Conservation (phyloP, 2,888 invertebrate species). For the Hyles lineata region DNA sequence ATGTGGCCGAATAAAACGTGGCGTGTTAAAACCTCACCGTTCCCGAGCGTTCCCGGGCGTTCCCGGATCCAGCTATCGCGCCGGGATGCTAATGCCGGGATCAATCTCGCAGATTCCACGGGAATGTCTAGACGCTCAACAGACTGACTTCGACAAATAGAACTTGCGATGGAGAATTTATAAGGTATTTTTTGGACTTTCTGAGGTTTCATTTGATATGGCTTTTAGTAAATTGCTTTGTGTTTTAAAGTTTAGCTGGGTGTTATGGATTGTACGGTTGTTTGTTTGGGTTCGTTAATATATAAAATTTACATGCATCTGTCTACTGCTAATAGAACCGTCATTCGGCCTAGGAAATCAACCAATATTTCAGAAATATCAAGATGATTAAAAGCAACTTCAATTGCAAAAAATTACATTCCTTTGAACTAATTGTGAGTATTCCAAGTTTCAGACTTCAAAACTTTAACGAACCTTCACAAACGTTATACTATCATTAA, state of each 20-base stretch:
- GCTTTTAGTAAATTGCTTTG: slow-evolving; percentile 33
- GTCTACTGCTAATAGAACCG: too few relatives aligned
- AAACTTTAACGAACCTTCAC: not conserved
- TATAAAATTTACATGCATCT: too few relatives aligned
- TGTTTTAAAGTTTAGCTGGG: not conserved
- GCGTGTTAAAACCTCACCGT: slow-evolving; percentile 34
- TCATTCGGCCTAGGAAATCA: too few relatives aligned
- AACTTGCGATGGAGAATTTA: slow-evolving; percentile 47
- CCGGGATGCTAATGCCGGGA: slow-evolving; percentile 64
- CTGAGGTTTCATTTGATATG: slow-evolving; percentile 41
- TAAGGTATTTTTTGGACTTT: slow-evolving; percentile 37
- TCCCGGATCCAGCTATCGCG: slow-evolving; percentile 40
- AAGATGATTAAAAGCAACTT: too few relatives aligned
- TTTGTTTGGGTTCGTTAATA: too few relatives aligned
- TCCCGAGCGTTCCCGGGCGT: slow-evolving; percentile 40
- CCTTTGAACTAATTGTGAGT: too few relatives aligned
- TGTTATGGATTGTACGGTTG: not conserved
- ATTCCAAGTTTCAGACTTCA: not conserved
- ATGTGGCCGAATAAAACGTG: slow-evolving; percentile 31
- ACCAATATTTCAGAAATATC: too few relatives aligned
- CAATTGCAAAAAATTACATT: too few relatives aligned
- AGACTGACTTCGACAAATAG: slow-evolving; percentile 50
- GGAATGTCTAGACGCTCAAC: slow-evolving; percentile 29
- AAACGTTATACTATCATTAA: not conserved
- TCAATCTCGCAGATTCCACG: slow-evolving; percentile 60